phyloP scores from a whole-genome alignment of 2,888 invertebrate species.

The Iselma pallidipennis region DNA sequence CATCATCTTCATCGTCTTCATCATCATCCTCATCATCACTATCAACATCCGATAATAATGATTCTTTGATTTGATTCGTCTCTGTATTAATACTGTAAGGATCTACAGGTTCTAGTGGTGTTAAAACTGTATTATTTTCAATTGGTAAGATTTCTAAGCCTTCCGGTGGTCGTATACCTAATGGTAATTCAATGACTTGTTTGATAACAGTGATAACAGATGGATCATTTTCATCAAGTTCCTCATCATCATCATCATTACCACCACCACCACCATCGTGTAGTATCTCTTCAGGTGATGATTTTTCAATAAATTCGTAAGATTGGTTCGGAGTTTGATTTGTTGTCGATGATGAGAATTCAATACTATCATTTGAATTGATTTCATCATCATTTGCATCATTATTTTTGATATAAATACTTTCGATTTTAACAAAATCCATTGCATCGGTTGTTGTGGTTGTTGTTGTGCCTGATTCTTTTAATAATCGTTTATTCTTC shows the following conservation, averaged over 20 bases:
- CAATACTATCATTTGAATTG: background rate
- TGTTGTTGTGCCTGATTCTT: background rate
- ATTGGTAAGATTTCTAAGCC: slow-evolving; percentile 3
- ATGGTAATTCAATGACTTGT: background rate
- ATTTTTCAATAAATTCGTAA: background rate
- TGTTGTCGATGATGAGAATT: too few species aligned
- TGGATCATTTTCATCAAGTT: background rate
- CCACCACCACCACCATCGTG: background rate
- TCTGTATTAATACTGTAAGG: background rate
- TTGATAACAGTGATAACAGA: background rate
- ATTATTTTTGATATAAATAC: background rate
- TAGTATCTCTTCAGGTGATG: background rate
- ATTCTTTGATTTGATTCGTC: background rate
- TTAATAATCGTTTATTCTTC: background rate
- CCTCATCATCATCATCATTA: background rate
- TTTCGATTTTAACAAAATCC: background rate
- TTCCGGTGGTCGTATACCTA: background rate
- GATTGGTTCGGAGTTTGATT: too few species aligned
- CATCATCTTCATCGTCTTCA: background rate
- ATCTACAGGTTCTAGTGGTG: slow-evolving; percentile 3
- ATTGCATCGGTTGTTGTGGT: background rate
- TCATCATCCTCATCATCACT: background rate
- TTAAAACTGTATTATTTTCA: background rate
- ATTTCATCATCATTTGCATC: background rate
- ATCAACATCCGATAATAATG: background rate